phyloP scores from a whole-genome alignment of 2,888 invertebrate species.

The Hymenopus coronatus region DNA sequence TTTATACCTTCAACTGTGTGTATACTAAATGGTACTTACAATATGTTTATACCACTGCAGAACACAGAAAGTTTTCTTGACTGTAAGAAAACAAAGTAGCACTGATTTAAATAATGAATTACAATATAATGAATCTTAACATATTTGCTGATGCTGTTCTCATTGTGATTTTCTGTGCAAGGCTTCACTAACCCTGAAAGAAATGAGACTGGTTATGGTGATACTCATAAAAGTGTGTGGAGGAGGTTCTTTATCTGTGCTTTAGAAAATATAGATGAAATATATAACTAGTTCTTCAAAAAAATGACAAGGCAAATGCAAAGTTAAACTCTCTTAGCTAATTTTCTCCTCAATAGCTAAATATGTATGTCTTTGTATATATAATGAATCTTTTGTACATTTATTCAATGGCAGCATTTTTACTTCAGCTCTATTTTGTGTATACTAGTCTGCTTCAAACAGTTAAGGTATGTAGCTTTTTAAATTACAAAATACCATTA shows the following conservation, averaged over 20 bases:
- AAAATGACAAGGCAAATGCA: neutral
- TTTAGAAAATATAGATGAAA: neutral
- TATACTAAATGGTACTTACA: no score
- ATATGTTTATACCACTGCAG: no score
- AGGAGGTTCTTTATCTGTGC: neutral
- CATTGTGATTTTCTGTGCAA: neutral
- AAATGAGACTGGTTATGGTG: neutral
- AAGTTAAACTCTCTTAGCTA: neutral
- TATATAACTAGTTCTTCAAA: neutral
- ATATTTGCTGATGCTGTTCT: neutral
- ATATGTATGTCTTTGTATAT: neutral
- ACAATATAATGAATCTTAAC: neutral
- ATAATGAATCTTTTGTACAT: neutral
- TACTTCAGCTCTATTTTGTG: neutral
- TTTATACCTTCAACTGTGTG: no score
- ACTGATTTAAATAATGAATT: neutral
- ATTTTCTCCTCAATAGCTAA: neutral
- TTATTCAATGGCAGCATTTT: neutral
- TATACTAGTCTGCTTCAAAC: neutral
- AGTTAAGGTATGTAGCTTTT: neutral
- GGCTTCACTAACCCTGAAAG: neutral
- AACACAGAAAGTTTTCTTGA: no score
- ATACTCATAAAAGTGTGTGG: neutral
- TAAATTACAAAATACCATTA: neutral
- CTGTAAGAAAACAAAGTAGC: neutral